phyloP scores from a whole-genome alignment of 1,140 invertebrate species.

The Aricia agestis region DNA sequence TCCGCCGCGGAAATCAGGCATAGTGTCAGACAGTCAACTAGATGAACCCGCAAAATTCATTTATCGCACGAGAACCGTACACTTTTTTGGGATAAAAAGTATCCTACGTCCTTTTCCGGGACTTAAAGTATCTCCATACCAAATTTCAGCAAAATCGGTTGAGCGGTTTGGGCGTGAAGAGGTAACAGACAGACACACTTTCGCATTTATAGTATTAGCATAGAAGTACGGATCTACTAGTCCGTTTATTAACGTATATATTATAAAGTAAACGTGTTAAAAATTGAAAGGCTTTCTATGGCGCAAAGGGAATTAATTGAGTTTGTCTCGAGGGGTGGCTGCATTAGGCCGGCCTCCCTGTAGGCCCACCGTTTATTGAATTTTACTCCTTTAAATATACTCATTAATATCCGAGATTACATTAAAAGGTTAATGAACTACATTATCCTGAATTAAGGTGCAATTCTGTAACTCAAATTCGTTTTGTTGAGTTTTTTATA shows the following conservation, averaged over 20 bases:
- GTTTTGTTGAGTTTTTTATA: neutral
- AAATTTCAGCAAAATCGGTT: too few species aligned
- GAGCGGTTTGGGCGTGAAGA: too few species aligned
- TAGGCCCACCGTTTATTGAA: constrained; percentile 63
- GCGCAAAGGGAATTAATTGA: constrained; percentile 68
- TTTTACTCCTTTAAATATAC: constrained; percentile 44
- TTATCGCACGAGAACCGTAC: too few species aligned
- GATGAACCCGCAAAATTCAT: too few species aligned
- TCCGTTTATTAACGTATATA: constrained; percentile 20
- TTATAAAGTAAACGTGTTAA: constrained; percentile 55
- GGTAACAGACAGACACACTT: too few species aligned
- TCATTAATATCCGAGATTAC: neutral
- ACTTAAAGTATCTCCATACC: too few species aligned
- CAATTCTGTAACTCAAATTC: neutral
- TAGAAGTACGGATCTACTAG: too few species aligned
- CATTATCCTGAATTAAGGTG: neutral
- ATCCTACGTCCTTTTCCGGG: too few species aligned
- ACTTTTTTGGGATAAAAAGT: too few species aligned
- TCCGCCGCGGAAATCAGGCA: too few species aligned
- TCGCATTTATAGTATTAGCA: too few species aligned
- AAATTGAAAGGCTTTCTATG: constrained; percentile 66
- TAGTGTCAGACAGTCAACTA: too few species aligned
- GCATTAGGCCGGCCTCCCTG: constrained; percentile 60
- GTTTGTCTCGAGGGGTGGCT: constrained; percentile 61
- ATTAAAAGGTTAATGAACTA: neutral